A percentile compares a stretch with the other conserved stretches of the same genome.
Conservation (phyloP, 2,888 invertebrate species). For the Eucera pruinosa region DNA sequence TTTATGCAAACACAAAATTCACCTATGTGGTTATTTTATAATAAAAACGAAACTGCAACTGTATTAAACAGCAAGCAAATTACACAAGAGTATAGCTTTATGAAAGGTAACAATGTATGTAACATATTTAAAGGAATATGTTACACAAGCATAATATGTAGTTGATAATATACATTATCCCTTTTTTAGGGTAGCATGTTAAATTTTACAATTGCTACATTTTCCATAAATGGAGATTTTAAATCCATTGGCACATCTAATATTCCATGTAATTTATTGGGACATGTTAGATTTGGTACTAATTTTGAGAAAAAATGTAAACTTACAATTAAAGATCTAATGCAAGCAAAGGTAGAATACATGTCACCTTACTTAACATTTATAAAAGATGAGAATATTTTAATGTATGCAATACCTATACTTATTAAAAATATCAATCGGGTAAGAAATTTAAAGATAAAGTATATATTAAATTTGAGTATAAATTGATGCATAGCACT, state of each 20-base stretch:
- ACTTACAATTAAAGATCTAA: constrained; percentile 81
- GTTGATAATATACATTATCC: constrained; percentile 13
- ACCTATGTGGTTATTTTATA: constrained; percentile 84
- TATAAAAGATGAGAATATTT: constrained; percentile 80
- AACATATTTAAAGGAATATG: constrained; percentile 28
- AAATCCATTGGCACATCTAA: constrained; percentile 79
- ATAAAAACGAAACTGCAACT: constrained; percentile 84
- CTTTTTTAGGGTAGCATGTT: constrained; percentile 80
- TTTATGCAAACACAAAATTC: constrained; percentile 69
- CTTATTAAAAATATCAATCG: constrained; percentile 85
- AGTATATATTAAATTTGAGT: background rate
- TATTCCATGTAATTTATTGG: constrained; percentile 78
- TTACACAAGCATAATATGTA: background rate
- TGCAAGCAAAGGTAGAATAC: constrained; percentile 84
- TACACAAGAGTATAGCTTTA: constrained; percentile 83
- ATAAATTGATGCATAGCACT: background rate
- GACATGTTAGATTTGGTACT: constrained; percentile 83
- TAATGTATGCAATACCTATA: constrained; percentile 86
- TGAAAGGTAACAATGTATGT: constrained; percentile 82
- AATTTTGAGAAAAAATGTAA: constrained; percentile 80
- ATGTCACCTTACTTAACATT: constrained; percentile 86
- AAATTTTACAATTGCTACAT: constrained; percentile 84
- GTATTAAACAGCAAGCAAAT: constrained; percentile 84
- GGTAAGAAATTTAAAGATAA: constrained; percentile 72
- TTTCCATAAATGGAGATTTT: constrained; percentile 83